phyloP scores from a whole-genome alignment of 1,140 invertebrate species.

The Ptiloglossa arizonensis region DNA sequence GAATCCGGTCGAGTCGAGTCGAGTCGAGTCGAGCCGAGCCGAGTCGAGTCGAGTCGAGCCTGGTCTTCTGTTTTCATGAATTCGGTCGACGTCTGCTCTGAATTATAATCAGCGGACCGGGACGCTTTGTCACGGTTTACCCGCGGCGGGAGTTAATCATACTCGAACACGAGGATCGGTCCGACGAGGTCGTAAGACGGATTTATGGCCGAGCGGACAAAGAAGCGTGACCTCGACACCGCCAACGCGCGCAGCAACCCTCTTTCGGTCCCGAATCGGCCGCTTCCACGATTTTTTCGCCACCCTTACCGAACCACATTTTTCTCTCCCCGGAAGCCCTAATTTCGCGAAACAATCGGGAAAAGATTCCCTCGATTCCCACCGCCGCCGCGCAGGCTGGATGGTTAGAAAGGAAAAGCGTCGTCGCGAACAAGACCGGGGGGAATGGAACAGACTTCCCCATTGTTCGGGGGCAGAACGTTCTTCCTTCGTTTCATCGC shows the following conservation, averaged over 20 bases:
- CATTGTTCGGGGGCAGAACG: background rate
- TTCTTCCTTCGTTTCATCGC: slow-evolving; percentile 14
- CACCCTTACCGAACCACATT: too few relatives aligned
- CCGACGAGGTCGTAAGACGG: slow-evolving; percentile 21
- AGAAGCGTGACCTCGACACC: too few relatives aligned
- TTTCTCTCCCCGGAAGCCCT: background rate
- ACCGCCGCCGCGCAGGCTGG: too few relatives aligned
- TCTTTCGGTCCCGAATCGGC: too few relatives aligned
- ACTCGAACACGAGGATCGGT: slow-evolving; percentile 25
- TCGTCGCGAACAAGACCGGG: too few relatives aligned
- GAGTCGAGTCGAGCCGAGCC: too few relatives aligned
- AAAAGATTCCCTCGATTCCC: background rate
- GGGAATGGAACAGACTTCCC: too few relatives aligned
- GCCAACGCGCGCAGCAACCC: too few relatives aligned
- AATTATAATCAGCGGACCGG: slow-evolving; percentile 63
- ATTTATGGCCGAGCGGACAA: slow-evolving; percentile 4
- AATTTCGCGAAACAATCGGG: background rate
- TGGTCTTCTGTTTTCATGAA: slow-evolving; percentile 64
- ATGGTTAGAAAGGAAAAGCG: too few relatives aligned
- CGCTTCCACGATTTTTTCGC: too few relatives aligned
- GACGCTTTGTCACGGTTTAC: slow-evolving; percentile 51
- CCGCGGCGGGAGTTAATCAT: slow-evolving; percentile 43
- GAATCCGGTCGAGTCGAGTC: too few relatives aligned
- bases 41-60: too few relatives aligned
- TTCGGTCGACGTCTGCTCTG: slow-evolving; percentile 59